A percentile compares a stretch with the other conserved stretches of the same genome.
Evolutionary conservation across 2,888 invertebrate genomes (phyloP).

Genomic region (Eupithecia vulgata): DNA sequence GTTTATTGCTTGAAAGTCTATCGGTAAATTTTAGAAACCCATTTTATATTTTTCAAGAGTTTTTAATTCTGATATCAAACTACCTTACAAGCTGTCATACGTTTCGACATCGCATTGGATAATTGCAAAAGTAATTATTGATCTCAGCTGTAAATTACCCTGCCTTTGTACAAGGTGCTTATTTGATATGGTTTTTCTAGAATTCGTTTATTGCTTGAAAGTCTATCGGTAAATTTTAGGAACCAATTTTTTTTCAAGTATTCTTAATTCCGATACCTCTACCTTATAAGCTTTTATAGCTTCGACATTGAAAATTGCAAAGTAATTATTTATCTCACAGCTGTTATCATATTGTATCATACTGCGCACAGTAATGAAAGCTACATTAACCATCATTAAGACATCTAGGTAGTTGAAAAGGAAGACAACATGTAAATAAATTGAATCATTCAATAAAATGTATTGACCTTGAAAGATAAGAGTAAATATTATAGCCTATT

Average conservation of each 20-base stretch:
- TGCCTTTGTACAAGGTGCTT: not conserved
- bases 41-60: not conserved
- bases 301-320: not conserved
- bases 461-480: not conserved
- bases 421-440: too few relatives aligned
- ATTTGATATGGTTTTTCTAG: not conserved
- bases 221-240: not conserved
- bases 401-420: too few relatives aligned
- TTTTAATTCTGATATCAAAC: not conserved
- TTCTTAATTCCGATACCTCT: not conserved
- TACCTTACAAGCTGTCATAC: too few relatives aligned
- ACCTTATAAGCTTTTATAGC: too few relatives aligned
- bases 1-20: not conserved
- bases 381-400: too few relatives aligned
- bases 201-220: not conserved
- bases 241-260: not conserved
- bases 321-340: too few relatives aligned
- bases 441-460: too few relatives aligned
- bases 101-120: not conserved
- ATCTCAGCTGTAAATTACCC: too few relatives aligned
- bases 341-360: too few relatives aligned
- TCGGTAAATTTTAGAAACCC: not conserved
- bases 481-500: not conserved
- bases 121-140: too few relatives aligned
- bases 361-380: too few relatives aligned